Evolutionary conservation across 2,888 invertebrate species (phyloP), one percentile per base, ranked within the genome.

Genomic region (Eilema sororculum): DNA sequence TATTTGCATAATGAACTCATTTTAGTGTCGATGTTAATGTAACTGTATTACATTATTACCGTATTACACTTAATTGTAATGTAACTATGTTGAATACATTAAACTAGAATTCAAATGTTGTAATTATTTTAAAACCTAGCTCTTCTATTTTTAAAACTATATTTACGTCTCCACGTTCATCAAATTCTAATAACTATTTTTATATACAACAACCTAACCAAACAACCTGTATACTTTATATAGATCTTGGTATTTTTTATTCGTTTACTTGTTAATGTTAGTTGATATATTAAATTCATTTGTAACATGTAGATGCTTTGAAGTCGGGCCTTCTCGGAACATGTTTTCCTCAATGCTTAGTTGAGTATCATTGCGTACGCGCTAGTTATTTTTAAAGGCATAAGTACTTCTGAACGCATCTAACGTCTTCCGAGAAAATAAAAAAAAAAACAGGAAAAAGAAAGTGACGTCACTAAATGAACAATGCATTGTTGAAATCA

Each of bases 131-230:
- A n/a, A 52, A 52, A 52, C n/a, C 52, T 52, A 52, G 52, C 52
- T 52, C 20, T 46, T 46, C 9, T 6, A 52, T 52, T 52, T 52
- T 52, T 2, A n/a, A 9, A 52, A 52, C 9, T n/a, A 52, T 5
- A 20, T 46, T 52, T 52, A n/a, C n/a, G 9, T 52, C 52, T 9
- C 52, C 52, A n/a, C 52, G n/a, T 9, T 52, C 52, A 52, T 52
- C n/a, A n/a, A n/a, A n/a, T 52, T 52, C n/a, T 52, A 52, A 52
- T n/a, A 52, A 52, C n/a, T 52, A 52, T 52, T 52, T 52, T 52
- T 52, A 9, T n/a, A 6, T n/a, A n/a, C n/a, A n/a, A n/a, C 46
- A 16, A 20, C 2, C 52, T n/a, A 52, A 52, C n/a, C 52, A 52
- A 52, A n/a, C 52, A 52, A 52, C 52, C 52, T 52, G 52, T 52